Conservation (phyloP, 2,888 invertebrate species). For the Nomada ruficornis region DNA sequence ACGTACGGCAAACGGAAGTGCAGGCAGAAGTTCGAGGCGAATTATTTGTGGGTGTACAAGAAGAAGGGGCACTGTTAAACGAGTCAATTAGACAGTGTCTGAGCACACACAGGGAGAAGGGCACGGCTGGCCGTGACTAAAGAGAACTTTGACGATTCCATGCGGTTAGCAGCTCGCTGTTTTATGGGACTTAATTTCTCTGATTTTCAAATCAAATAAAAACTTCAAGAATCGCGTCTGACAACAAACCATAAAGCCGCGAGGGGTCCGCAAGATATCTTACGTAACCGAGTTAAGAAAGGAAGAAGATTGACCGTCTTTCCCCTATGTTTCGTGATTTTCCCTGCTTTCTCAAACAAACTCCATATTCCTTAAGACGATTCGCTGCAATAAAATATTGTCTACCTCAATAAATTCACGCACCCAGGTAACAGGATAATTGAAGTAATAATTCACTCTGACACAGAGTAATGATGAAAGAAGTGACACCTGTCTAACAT, state of each 20-base stretch:
- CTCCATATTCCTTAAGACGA: too few species aligned
- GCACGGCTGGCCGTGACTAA: slow-evolving; percentile 28
- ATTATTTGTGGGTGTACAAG: slow-evolving; percentile 16
- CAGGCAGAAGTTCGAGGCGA: slow-evolving; percentile 4
- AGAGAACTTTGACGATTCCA: slow-evolving; percentile 39
- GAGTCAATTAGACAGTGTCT: slow-evolving; percentile 48
- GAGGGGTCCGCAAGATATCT: not conserved
- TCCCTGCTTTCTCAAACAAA: too few species aligned
- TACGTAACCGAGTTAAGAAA: too few species aligned
- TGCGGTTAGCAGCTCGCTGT: slow-evolving; percentile 25
- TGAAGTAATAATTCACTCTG: too few species aligned
- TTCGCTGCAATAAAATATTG: too few species aligned
- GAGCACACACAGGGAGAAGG: slow-evolving; percentile 14
- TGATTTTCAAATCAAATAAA: slow-evolving; percentile 66
- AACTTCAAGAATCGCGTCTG: slow-evolving; percentile 1
- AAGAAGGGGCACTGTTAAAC: slow-evolving; percentile 24
- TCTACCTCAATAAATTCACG: too few species aligned
- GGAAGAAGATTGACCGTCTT: too few species aligned
- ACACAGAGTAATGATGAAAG: too few species aligned
- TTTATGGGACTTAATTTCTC: slow-evolving; percentile 57
- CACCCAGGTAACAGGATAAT: too few species aligned
- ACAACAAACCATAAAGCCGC: slow-evolving; percentile 42
- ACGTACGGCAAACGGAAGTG: slow-evolving; percentile 1
- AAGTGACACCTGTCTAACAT: too few species aligned
- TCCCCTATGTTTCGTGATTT: too few species aligned